These are phyloP conservation scores for Labeo calbasu DNA, from an alignment of 2,797 vertebrate genomes.

Conservation along the genomic window DNA sequence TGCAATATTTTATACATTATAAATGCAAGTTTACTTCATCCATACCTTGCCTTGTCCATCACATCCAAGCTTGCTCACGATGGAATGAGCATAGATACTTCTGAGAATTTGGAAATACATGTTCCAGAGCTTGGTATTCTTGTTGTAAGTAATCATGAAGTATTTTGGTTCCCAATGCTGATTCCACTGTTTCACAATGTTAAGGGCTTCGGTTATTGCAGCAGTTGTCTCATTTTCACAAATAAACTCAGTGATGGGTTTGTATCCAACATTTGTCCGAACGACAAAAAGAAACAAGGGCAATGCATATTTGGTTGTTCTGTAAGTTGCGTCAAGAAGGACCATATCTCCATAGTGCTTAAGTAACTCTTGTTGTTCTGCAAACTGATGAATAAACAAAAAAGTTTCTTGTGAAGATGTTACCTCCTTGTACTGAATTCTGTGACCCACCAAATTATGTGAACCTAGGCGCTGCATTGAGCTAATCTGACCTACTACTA, in stretches of 20 bases:
- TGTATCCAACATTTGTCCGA: slow-evolving; percentile 1
- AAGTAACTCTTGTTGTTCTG: not conserved
- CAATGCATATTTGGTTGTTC: slow-evolving; percentile 3
- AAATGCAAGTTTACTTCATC: not conserved
- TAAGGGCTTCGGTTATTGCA: not conserved
- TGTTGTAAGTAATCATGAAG: slow-evolving; percentile 1
- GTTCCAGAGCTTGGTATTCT: not conserved
- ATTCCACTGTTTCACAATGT: not conserved
- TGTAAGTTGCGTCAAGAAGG: not conserved
- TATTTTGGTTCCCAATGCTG: not conserved
- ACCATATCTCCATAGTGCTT: not conserved
- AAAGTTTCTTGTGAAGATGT: slow-evolving; percentile 2
- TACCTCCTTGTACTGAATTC: not conserved
- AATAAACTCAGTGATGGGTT: not conserved
- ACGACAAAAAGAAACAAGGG: not conserved
- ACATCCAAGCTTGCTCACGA: not conserved
- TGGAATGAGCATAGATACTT: slow-evolving; percentile 3
- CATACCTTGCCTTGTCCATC: slow-evolving; percentile 5
- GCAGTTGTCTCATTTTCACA: not conserved
- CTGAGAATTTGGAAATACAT: not conserved
- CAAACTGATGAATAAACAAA: slow-evolving; percentile 5
- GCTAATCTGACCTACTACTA: no score
- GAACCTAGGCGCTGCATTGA: not conserved
- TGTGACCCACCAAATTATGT: no score
- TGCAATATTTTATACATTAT: not conserved